Conservation (phyloP, 2,113 vertebrate species). For the Oryzias javanicus region DNA sequence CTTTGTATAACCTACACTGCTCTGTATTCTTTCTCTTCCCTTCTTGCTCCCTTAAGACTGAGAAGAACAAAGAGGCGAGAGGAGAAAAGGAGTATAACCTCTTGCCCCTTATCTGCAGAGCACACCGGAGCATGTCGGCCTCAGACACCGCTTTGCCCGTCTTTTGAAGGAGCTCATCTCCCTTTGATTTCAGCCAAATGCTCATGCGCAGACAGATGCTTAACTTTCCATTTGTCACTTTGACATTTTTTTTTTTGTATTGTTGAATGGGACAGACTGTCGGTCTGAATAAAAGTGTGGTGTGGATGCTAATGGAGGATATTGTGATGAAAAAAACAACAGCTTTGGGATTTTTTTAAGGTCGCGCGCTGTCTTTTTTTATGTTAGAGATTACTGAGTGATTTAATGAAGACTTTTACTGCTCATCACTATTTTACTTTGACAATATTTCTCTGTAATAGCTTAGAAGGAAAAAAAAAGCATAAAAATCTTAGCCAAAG, state of each 20-base stretch:
- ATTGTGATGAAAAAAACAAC: slow-evolving; percentile 34
- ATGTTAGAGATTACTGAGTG: slow-evolving; percentile 35
- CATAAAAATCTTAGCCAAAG: slow-evolving; percentile 53
- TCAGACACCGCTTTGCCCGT: slow-evolving; percentile 51
- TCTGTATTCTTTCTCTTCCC: slow-evolving; percentile 7
- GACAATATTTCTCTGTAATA: slow-evolving; percentile 51
- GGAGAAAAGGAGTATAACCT: slow-evolving; percentile 68
- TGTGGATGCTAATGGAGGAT: slow-evolving; percentile 41
- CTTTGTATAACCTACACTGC: neutral
- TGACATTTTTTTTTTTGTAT: slow-evolving; percentile 61
- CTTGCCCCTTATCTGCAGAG: slow-evolving; percentile 49
- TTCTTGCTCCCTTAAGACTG: slow-evolving; percentile 43
- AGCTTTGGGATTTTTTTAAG: slow-evolving; percentile 11
- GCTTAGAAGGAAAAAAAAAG: slow-evolving; percentile 32
- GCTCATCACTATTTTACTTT: slow-evolving; percentile 58
- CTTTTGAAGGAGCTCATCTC: slow-evolving; percentile 67
- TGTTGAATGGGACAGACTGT: slow-evolving; percentile 54
- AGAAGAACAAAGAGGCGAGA: slow-evolving; percentile 60
- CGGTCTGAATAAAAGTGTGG: slow-evolving; percentile 46
- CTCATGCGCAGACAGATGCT: slow-evolving; percentile 59
- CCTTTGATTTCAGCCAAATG: slow-evolving; percentile 68
- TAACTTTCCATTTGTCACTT: slow-evolving; percentile 63
- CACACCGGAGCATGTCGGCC: slow-evolving; percentile 62
- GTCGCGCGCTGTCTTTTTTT: slow-evolving; percentile 21
- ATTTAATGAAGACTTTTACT: slow-evolving; percentile 50